These are phyloP conservation scores for Vesta saturnalis DNA, from an alignment of 2,888 invertebrate species.

Conservation along the genomic window DNA sequence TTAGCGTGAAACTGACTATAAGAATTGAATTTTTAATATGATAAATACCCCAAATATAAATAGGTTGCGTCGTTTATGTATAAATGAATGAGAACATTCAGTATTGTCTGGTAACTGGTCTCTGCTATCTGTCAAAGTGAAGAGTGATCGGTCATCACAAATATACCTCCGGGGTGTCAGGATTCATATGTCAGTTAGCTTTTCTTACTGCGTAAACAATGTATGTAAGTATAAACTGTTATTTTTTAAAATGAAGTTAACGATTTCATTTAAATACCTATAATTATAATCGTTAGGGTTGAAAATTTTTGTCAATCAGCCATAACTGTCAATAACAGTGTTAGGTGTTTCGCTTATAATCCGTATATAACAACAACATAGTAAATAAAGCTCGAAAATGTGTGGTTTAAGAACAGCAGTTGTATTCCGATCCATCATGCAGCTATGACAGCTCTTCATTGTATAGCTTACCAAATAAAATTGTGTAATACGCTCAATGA, in stretches of 20 bases:
- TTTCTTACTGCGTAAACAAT: slow-evolving; percentile 4
- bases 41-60: slow-evolving; percentile 58
- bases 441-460: slow-evolving; percentile 57
- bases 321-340: too few species aligned
- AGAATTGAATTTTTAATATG: slow-evolving; percentile 54
- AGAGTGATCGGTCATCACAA: slow-evolving; percentile 60
- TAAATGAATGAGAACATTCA: slow-evolving; percentile 55
- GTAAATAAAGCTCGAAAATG: slow-evolving; percentile 27
- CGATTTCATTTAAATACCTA: too few species aligned
- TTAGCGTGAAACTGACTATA: slow-evolving; percentile 52
- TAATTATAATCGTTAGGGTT: too few species aligned
- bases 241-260: too few species aligned
- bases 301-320: too few species aligned
- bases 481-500: slow-evolving; percentile 53
- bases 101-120: slow-evolving; percentile 58
- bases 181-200: slow-evolving; percentile 26
- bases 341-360: too few species aligned
- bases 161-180: slow-evolving; percentile 54
- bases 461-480: slow-evolving; percentile 51
- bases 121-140: slow-evolving; percentile 61
- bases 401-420: slow-evolving; percentile 33
- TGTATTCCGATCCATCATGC: slow-evolving; percentile 54
- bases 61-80: slow-evolving; percentile 50
- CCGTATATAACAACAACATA: slow-evolving; percentile 20
- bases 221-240: too few species aligned